phyloP scores from a whole-genome alignment of 2,797 vertebrate genomes.

The Dallia pectoralis region DNA sequence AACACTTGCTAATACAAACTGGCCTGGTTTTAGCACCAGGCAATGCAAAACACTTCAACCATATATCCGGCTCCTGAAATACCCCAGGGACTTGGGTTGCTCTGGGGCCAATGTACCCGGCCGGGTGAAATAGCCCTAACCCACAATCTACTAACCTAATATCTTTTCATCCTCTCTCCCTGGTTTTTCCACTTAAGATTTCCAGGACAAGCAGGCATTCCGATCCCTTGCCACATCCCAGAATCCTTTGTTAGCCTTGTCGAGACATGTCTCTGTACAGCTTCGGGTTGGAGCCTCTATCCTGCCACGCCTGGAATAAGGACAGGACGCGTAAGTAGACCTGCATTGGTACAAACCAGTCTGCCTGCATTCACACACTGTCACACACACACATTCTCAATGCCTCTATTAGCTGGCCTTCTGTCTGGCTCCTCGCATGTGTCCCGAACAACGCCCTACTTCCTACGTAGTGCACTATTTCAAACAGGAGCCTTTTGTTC shows the following conservation, averaged over 20 bases:
- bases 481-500: background rate
- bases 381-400: background rate
- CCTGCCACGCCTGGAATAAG: constrained; percentile 83
- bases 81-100: background rate
- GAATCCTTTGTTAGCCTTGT: constrained; percentile 46
- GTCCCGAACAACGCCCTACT: background rate
- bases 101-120: background rate
- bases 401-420: background rate
- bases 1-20: constrained; percentile 1
- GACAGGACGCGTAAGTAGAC: constrained; percentile 65
- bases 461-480: background rate
- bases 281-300: constrained; percentile 79
- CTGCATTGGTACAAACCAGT: constrained; percentile 36
- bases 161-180: constrained; percentile 3
- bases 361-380: constrained; percentile 5
- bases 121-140: background rate
- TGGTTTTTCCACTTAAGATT: constrained; percentile 38
- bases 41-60: background rate
- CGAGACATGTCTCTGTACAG: constrained; percentile 75
- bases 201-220: constrained; percentile 32
- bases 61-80: background rate
- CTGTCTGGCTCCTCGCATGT: background rate
- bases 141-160: constrained; percentile 1
- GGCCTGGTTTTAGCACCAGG: background rate
- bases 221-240: constrained; percentile 64